Evolutionary conservation across 2,797 vertebrate genomes (phyloP), one percentile per base, ranked within the genome.

Genomic region (Gallinago stenura): DNA sequence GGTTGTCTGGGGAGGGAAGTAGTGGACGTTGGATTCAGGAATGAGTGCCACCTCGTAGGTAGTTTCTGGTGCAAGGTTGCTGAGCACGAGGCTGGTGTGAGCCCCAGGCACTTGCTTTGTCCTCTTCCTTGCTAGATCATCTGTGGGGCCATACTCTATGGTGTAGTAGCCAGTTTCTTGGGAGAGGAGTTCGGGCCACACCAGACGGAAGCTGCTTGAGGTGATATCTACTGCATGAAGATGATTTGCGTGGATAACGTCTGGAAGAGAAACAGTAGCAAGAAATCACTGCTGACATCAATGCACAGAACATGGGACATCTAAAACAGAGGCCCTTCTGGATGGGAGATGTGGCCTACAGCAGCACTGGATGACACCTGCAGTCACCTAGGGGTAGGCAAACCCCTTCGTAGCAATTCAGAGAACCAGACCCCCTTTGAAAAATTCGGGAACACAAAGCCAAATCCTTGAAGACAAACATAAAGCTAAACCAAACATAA

Each of bases 181-280:
- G 1, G 98, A 97, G 68, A 99, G 96, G 56, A 99, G 98, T 1
- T 98, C 86, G 2, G 99, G 98, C 99, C 99, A 99, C 61, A 97
- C 68, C 89, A 99, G 98, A 3, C 77, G 98, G 95, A 99, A 99
- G 20, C 98, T 94, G 92, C 91, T 98, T 6, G 98, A 96, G 24
- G 99, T 98, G 94, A 99, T 35, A 3, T 99, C 98, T 2, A 97
- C 97, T 18, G 98, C 99, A 0, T 97, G 98, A 53, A 99, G 98
- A 76, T 98, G 97, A 75, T 98, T 98, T 1, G 98, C 99, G 60
- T 97, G 98, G 97, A 99, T 98, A 3, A 99, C 98, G 41, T 98
- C 99, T 99, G 98, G 39, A 39, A 57, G 41, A 39, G 35, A 41
- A 41, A 53, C 14, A 45, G 50, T 0, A 53, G 37, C 30, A 76